These are phyloP conservation scores for Drosophila busckii DNA, from an alignment of 1,140 invertebrate species.

Conservation along the genomic window DNA sequence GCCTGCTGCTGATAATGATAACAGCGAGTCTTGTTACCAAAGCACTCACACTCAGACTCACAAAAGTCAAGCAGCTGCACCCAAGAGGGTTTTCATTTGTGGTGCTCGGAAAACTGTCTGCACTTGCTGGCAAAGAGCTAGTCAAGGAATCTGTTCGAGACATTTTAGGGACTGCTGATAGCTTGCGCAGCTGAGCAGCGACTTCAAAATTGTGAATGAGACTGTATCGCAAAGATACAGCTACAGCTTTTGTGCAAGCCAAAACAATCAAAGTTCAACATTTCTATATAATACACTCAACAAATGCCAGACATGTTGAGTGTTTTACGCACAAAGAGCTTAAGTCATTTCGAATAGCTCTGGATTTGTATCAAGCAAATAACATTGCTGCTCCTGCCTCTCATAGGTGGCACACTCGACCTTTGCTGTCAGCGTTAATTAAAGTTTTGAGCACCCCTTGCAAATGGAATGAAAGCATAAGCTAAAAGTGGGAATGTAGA, in stretches of 20 bases:
- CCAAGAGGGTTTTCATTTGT: slow-evolving; percentile 53
- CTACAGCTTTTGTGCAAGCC: slow-evolving; percentile 33
- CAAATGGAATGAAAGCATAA: no score
- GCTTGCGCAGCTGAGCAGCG: slow-evolving; percentile 24
- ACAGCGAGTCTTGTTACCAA: slow-evolving; percentile 23
- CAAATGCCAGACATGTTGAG: background rate
- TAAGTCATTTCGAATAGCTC: slow-evolving; percentile 28
- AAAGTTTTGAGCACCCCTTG: no score
- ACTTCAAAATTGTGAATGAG: slow-evolving; percentile 39
- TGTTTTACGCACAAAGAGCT: slow-evolving; percentile 33
- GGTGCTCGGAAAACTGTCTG: slow-evolving; percentile 28
- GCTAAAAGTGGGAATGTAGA: no score
- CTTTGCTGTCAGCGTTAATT: no score
- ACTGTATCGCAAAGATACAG: slow-evolving; percentile 52
- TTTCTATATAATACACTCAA: slow-evolving; percentile 8
- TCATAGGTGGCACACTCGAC: no score
- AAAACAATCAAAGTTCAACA: slow-evolving; percentile 52
- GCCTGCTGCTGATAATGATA: slow-evolving; percentile 60
- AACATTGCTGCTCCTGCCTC: no score
- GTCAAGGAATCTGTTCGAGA: slow-evolving; percentile 60
- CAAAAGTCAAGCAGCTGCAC: slow-evolving; percentile 27
- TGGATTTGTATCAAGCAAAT: slow-evolving; percentile 7
- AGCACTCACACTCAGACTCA: slow-evolving; percentile 4
- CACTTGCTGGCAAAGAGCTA: slow-evolving; percentile 38
- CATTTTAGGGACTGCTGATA: slow-evolving; percentile 47